These are phyloP conservation scores for Guaruba guarouba DNA, from an alignment of 2,113 vertebrate species.

Conservation along the genomic window DNA sequence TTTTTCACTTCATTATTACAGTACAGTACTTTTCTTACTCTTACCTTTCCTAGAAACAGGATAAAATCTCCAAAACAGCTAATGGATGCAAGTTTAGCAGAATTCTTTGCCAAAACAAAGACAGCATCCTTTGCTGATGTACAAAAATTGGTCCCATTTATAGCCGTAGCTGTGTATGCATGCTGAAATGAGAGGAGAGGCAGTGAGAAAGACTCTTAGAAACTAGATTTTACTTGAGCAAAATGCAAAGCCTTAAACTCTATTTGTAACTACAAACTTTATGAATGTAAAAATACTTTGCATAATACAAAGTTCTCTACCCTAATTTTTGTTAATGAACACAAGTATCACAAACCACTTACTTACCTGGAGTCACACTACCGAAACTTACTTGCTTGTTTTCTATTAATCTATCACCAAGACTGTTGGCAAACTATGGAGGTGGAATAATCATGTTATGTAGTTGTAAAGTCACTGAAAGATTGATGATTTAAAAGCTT, in stretches of 20 bases:
- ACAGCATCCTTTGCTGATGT: slow-evolving; percentile 73
- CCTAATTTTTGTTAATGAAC: neutral
- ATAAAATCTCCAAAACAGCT: slow-evolving; percentile 74
- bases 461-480: neutral
- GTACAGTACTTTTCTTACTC: neutral
- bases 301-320: neutral
- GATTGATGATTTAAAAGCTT: neutral
- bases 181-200: slow-evolving; percentile 68
- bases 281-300: neutral
- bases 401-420: neutral
- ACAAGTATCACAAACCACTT: neutral
- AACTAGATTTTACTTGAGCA: neutral
- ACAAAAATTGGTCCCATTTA: slow-evolving; percentile 80
- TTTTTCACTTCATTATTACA: neutral
- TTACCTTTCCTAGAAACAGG: slow-evolving; percentile 81
- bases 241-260: neutral
- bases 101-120: slow-evolving; percentile 65
- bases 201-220: neutral
- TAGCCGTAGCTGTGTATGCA: slow-evolving; percentile 70
- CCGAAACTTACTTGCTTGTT: neutral
- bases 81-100: slow-evolving; percentile 58
- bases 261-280: neutral
- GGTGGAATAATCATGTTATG: neutral
- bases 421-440: neutral
- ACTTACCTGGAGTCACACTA: neutral